A percentile compares a stretch with the other conserved stretches of the same genome.
Evolutionary conservation across 2,888 invertebrate species (phyloP).

Genomic region (Cryptophagus acutangulus): DNA sequence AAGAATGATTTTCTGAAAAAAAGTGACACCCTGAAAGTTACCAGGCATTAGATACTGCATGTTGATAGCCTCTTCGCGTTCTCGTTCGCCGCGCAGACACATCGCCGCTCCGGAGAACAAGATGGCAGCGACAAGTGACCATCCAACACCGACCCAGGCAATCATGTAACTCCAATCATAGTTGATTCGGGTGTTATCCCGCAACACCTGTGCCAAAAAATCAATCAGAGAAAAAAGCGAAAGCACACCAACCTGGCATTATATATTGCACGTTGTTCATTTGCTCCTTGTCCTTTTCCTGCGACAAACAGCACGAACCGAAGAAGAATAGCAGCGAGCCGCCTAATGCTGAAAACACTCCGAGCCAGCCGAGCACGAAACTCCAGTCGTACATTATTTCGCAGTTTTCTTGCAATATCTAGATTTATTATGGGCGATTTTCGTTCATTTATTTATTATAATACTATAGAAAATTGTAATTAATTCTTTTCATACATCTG

Average conservation of each 20-base stretch:
- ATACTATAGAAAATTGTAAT: too few relatives aligned
- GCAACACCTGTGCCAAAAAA: conserved; percentile 62
- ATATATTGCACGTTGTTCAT: conserved; percentile 81
- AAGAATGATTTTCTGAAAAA: conserved; percentile 12
- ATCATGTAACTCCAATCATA: conserved; percentile 98
- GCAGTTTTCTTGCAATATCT: conserved; percentile 70
- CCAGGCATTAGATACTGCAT: conserved; percentile 98
- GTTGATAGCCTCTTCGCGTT: conserved; percentile 92
- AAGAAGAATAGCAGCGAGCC: conserved; percentile 75
- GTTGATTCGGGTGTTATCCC: conserved; percentile 76
- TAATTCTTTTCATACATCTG: too few relatives aligned
- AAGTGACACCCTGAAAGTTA: too few relatives aligned
- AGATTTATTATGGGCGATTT: too few relatives aligned
- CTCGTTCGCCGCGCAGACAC: conserved; percentile 89
- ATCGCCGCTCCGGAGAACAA: conserved; percentile 91
- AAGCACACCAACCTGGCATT: conserved; percentile 69
- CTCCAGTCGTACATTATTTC: conserved; percentile 79
- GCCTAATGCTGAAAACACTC: conserved; percentile 69
- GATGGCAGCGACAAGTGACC: conserved; percentile 85
- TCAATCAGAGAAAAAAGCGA: conserved; percentile 5
- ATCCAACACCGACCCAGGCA: conserved; percentile 94
- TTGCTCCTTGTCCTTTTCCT: conserved; percentile 69
- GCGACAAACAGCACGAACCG: conserved; percentile 71
- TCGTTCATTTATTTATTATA: too few relatives aligned
- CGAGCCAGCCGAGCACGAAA: conserved; percentile 79